Percentiles rank a stretch among this genome's conserved stretches.
Conservation (phyloP, 1,140 invertebrate genomes). For the Camponotus floridanus region DNA sequence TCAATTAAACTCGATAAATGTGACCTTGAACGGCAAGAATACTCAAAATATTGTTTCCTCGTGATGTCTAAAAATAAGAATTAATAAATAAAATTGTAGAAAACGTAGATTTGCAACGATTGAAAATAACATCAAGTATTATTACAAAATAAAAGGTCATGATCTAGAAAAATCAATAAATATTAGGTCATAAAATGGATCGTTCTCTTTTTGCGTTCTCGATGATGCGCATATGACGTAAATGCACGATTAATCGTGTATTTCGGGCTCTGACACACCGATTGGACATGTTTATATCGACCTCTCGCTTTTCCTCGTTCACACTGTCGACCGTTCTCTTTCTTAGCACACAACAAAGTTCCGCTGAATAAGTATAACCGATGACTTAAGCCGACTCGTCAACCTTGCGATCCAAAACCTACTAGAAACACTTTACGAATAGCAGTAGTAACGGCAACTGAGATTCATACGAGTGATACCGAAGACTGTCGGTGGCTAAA, state of each 20-base stretch:
- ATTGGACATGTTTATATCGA: constrained; percentile 66
- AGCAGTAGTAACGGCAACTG: not conserved
- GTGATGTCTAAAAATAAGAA: not conserved
- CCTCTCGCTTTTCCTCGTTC: constrained; percentile 50
- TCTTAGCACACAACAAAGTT: constrained; percentile 1
- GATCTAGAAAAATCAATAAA: constrained; percentile 16
- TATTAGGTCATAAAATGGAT: constrained; percentile 25
- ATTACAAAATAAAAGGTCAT: not conserved
- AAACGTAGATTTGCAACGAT: not conserved
- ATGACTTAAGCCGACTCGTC: constrained; percentile 51
- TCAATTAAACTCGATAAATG: constrained; percentile 24
- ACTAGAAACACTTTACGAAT: not conserved
- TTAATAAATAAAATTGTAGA: not conserved
- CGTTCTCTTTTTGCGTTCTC: constrained; percentile 1
- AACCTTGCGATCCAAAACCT: constrained; percentile 23
- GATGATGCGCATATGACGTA: constrained; percentile 58
- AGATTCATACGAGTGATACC: constrained; percentile 4
- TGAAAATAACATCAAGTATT: not conserved
- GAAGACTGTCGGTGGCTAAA: not conserved
- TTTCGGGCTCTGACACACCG: constrained; percentile 70
- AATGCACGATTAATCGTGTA: constrained; percentile 53
- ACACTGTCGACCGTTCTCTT: constrained; percentile 15
- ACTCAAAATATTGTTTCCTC: not conserved
- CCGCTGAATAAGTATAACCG: constrained; percentile 35
- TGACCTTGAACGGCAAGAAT: not conserved